These are phyloP conservation scores for Nymphalis polychloros DNA, from an alignment of 2,888 invertebrate species.

Conservation along the genomic window DNA sequence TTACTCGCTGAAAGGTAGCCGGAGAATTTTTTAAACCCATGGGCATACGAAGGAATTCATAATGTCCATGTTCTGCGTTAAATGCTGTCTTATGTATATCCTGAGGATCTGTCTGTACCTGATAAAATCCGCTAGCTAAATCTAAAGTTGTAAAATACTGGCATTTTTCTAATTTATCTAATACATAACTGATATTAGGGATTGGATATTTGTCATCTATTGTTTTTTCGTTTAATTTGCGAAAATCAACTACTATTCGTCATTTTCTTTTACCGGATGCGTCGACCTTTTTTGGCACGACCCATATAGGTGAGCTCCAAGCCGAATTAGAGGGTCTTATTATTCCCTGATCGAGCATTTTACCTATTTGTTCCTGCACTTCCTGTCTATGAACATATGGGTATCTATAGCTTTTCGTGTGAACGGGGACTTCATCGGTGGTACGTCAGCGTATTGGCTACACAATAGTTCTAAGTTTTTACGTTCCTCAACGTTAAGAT, in stretches of 20 bases:
- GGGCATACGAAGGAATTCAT: constrained; percentile 45
- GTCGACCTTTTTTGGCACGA: neutral
- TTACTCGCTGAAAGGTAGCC: neutral
- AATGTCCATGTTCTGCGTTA: constrained; percentile 43
- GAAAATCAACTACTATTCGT: constrained; percentile 25
- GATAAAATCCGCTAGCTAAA: constrained; percentile 25
- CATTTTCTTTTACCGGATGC: constrained; percentile 36
- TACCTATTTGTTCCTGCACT: constrained; percentile 10
- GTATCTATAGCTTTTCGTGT: constrained; percentile 27
- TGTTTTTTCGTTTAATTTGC: constrained; percentile 44
- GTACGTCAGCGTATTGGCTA: too few species aligned
- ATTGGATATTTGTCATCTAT: constrained; percentile 39
- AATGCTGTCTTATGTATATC: constrained; percentile 46
- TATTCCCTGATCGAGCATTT: neutral
- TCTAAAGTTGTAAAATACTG: constrained; percentile 26
- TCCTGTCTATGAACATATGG: constrained; percentile 22
- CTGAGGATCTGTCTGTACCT: constrained; percentile 17
- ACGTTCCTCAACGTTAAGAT: too few species aligned
- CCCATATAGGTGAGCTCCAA: constrained; percentile 36
- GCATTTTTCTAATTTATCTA: constrained; percentile 41
- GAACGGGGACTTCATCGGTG: constrained; percentile 22
- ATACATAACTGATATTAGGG: constrained; percentile 41
- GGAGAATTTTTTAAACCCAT: neutral
- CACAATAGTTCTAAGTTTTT: too few species aligned
- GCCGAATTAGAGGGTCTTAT: constrained; percentile 44